A percentile compares a stretch with the other conserved stretches of the same genome.
Evolutionary conservation across 2,888 invertebrate genomes (phyloP).

Genomic region (Chymomyza amoena): DNA sequence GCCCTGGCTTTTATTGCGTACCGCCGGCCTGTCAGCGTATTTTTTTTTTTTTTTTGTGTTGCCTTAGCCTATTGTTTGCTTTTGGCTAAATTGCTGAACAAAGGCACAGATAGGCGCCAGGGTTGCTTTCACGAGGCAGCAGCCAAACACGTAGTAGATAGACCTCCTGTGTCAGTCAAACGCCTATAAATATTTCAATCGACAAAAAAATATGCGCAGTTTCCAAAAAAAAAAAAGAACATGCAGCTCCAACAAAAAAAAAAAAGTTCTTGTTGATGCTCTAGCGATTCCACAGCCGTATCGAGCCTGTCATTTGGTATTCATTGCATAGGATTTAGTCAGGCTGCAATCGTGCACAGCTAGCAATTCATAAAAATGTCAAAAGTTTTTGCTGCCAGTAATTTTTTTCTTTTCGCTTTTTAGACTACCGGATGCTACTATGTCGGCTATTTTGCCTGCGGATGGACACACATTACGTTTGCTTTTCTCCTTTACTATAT

Average conservation of each 20-base stretch:
- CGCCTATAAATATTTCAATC: constrained; percentile 49
- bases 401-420: background rate
- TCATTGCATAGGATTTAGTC: constrained; percentile 20
- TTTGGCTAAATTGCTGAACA: constrained; percentile 51
- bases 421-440: constrained; percentile 22
- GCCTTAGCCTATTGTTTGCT: constrained; percentile 46
- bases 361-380: constrained; percentile 41
- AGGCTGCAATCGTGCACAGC: constrained; percentile 12
- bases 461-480: constrained; percentile 6
- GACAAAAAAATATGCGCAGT: constrained; percentile 12
- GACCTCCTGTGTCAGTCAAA: background rate
- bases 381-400: constrained; percentile 26
- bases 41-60: background rate
- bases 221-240: background rate
- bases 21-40: constrained; percentile 21
- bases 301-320: constrained; percentile 19
- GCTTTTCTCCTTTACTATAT: background rate
- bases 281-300: constrained; percentile 11
- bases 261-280: background rate
- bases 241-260: constrained; percentile 1
- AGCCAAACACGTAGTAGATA: too few species aligned
- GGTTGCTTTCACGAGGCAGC: constrained; percentile 39
- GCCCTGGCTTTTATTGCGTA: constrained; percentile 62
- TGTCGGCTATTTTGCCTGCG: constrained; percentile 10
- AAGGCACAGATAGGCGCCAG: constrained; percentile 60